Conservation (phyloP, 2,113 vertebrate species). For the Diadophis punctatus region DNA sequence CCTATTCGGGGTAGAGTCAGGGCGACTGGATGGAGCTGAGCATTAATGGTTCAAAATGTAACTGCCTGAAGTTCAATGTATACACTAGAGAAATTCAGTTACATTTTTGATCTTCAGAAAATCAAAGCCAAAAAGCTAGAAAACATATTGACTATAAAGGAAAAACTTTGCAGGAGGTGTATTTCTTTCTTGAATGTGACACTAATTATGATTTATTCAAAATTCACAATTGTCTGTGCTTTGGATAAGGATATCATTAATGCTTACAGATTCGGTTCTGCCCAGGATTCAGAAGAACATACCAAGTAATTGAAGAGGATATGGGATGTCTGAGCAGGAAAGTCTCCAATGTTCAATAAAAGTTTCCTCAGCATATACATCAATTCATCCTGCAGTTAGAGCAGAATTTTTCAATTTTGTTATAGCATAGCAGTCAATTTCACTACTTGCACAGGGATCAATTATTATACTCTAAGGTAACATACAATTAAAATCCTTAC, state of each 20-base stretch:
- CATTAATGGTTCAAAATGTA: background rate
- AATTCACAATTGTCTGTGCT: background rate
- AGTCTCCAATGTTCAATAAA: constrained; percentile 93
- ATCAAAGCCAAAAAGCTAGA: background rate
- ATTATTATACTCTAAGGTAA: background rate
- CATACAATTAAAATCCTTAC: background rate
- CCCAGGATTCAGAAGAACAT: constrained; percentile 41
- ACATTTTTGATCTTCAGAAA: background rate
- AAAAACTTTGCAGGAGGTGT: constrained; percentile 5
- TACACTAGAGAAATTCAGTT: background rate
- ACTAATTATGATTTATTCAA: background rate
- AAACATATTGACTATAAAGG: background rate
- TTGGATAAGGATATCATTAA: background rate
- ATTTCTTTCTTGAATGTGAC: background rate
- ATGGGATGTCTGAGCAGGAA: constrained; percentile 96
- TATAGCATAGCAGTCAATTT: background rate
- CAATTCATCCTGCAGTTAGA: constrained; percentile 84
- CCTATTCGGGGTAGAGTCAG: background rate
- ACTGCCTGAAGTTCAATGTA: background rate
- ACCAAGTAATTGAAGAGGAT: constrained; percentile 99
- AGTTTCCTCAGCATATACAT: constrained; percentile 98
- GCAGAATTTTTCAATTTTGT: background rate
- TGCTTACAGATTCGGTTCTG: background rate
- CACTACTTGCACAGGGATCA: background rate
- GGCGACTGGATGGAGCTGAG: background rate